Evolutionary conservation across 2,888 invertebrate species (phyloP).

Genomic region (Notodromas monacha): DNA sequence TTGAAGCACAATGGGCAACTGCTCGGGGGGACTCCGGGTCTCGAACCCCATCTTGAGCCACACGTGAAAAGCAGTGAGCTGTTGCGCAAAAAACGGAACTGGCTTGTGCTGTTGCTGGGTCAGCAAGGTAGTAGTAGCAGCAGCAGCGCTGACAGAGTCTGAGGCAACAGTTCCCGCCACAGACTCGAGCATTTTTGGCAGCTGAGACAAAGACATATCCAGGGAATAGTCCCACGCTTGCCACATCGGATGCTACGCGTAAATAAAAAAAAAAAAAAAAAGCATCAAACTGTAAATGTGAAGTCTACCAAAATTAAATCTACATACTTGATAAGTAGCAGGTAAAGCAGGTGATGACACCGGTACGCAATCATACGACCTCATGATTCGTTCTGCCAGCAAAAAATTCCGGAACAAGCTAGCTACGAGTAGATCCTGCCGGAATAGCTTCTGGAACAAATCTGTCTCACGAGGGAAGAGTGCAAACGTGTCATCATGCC

Average conservation of each 20-base stretch:
- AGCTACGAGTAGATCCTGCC: slow-evolving; percentile 91
- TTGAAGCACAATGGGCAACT: slow-evolving; percentile 85
- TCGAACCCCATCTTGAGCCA: slow-evolving; percentile 60
- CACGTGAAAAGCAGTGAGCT: slow-evolving; percentile 75
- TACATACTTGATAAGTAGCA: slow-evolving; percentile 36
- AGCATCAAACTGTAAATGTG: background rate
- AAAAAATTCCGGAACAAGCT: slow-evolving; percentile 87
- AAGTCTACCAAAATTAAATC: too few relatives aligned
- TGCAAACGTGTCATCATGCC: slow-evolving; percentile 7
- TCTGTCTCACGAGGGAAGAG: slow-evolving; percentile 30
- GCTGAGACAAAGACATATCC: slow-evolving; percentile 65
- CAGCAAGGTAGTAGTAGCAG: too few relatives aligned
- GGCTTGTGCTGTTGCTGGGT: too few relatives aligned
- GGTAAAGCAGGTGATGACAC: slow-evolving; percentile 68
- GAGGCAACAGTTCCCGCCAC: slow-evolving; percentile 14
- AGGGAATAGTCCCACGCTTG: slow-evolving; percentile 89
- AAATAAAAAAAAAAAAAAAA: slow-evolving; percentile 7
- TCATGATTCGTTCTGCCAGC: slow-evolving; percentile 74
- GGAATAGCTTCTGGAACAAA: slow-evolving; percentile 75
- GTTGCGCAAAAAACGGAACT: slow-evolving; percentile 93
- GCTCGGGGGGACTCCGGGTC: slow-evolving; percentile 55
- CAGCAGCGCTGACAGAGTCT: slow-evolving; percentile 23
- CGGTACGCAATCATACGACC: slow-evolving; percentile 89
- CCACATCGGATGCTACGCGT: slow-evolving; percentile 51
- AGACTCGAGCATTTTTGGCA: slow-evolving; percentile 23